Evolutionary conservation across 2,113 vertebrate genomes (phyloP).

Genomic region (Platysteira castanea): DNA sequence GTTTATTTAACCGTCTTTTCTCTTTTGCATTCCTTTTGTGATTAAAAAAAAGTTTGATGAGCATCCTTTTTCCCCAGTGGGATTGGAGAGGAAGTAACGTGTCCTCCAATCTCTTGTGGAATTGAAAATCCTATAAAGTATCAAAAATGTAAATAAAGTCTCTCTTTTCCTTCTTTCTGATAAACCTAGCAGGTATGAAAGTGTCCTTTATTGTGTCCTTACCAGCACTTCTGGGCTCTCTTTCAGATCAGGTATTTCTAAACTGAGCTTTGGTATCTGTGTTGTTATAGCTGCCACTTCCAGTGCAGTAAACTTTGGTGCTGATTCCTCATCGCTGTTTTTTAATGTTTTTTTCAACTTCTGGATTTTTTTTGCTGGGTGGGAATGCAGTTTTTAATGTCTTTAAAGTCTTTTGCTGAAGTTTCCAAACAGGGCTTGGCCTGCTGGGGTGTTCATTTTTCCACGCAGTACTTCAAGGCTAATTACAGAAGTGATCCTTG

Average conservation of each 20-base stretch:
- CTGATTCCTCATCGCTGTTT: neutral
- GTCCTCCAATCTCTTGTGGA: too few species aligned
- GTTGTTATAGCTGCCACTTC: neutral
- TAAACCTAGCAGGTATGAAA: too few species aligned
- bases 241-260: neutral
- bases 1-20: too few species aligned
- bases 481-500: neutral
- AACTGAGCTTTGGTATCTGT: neutral
- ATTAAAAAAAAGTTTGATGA: too few species aligned
- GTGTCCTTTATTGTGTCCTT: too few species aligned
- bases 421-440: neutral
- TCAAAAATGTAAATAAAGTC: too few species aligned
- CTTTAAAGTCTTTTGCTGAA: neutral
- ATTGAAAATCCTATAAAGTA: too few species aligned
- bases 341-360: conserved; percentile 14
- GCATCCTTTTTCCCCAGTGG: too few species aligned
- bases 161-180: too few species aligned
- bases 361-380: neutral
- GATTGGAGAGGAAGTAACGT: too few species aligned
- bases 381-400: neutral
- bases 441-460: neutral
- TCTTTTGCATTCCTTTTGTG: too few species aligned
- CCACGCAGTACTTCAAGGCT: neutral
- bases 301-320: neutral
- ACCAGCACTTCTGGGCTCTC: too few species aligned